Evolutionary conservation across 1,140 invertebrate species (phyloP).

Genomic region (Zaprionus gabonicus): DNA sequence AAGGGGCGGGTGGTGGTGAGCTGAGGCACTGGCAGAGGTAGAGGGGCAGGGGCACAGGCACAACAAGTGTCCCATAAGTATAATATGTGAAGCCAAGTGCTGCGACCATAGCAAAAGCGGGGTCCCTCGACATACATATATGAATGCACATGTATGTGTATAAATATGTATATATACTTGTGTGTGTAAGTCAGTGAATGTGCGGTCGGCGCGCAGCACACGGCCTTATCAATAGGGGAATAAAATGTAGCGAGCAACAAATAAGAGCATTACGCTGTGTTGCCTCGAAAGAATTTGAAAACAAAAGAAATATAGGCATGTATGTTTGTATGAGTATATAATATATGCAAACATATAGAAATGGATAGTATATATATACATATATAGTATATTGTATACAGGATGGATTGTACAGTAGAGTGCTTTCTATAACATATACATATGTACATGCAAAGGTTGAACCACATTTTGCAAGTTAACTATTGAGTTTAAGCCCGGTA

Average conservation of each 20-base stretch:
- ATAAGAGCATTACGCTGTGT: conserved; percentile 46
- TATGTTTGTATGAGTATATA: conserved; percentile 22
- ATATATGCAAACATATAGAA: conserved; percentile 2
- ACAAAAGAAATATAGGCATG: conserved; percentile 71
- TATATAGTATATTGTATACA: background rate
- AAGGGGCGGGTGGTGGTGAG: background rate
- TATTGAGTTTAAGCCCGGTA: too few relatives aligned
- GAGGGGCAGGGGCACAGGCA: conserved; percentile 21
- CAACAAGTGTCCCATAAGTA: conserved; percentile 60
- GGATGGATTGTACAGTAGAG: background rate
- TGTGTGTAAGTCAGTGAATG: background rate
- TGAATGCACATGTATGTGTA: background rate
- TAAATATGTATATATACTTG: conserved; percentile 1
- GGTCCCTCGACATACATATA: conserved; percentile 19
- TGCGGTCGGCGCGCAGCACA: background rate
- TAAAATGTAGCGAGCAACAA: conserved; percentile 48
- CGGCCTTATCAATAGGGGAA: conserved; percentile 20
- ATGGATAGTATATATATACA: conserved; percentile 9
- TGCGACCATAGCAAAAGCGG: conserved; percentile 34
- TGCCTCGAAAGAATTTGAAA: conserved; percentile 65
- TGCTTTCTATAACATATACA: background rate
- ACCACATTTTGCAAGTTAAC: background rate
- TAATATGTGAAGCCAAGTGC: conserved; percentile 6
- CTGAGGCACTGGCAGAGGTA: background rate
- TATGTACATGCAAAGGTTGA: background rate